Evolutionary conservation across 2,888 invertebrate genomes (phyloP).

Genomic region (Odontomyia ornata): DNA sequence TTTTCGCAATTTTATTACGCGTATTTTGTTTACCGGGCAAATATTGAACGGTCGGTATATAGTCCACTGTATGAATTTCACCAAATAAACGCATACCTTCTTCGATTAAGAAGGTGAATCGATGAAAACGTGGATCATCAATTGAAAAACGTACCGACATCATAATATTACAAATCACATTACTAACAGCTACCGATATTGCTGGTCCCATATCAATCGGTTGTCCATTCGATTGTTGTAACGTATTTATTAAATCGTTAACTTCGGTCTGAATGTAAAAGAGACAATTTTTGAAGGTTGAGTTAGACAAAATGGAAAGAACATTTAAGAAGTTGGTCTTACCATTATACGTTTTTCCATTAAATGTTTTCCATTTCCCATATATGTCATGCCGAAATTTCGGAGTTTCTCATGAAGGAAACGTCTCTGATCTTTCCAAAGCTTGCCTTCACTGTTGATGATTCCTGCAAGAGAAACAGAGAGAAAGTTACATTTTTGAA

Average conservation of each 20-base stretch:
- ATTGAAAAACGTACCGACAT: slow-evolving; percentile 88
- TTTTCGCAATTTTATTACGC: slow-evolving; percentile 71
- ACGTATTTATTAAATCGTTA: slow-evolving; percentile 73
- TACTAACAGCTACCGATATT: slow-evolving; percentile 84
- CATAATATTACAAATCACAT: slow-evolving; percentile 89
- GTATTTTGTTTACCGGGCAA: slow-evolving; percentile 71
- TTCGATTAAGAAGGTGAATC: slow-evolving; percentile 86
- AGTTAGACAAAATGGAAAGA: background rate
- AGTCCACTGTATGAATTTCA: slow-evolving; percentile 82
- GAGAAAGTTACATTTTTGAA: too few species aligned
- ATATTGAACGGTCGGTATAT: slow-evolving; percentile 80
- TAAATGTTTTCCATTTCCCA: slow-evolving; percentile 80
- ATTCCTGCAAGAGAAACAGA: slow-evolving; percentile 76
- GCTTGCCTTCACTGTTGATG: slow-evolving; percentile 85
- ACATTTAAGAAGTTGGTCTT: slow-evolving; percentile 54
- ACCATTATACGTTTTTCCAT: slow-evolving; percentile 89
- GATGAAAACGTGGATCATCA: slow-evolving; percentile 78
- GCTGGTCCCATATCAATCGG: slow-evolving; percentile 79
- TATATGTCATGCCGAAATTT: slow-evolving; percentile 87
- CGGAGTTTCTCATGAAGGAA: slow-evolving; percentile 87
- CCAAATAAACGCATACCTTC: slow-evolving; percentile 91
- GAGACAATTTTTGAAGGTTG: slow-evolving; percentile 50
- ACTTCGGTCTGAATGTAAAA: slow-evolving; percentile 73
- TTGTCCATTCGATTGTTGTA: slow-evolving; percentile 72
- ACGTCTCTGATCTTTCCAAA: slow-evolving; percentile 90